Percentiles rank a stretch among this genome's conserved stretches.
phyloP scores from a whole-genome alignment of 2,797 vertebrate genomes.

The Psittacula echo region DNA sequence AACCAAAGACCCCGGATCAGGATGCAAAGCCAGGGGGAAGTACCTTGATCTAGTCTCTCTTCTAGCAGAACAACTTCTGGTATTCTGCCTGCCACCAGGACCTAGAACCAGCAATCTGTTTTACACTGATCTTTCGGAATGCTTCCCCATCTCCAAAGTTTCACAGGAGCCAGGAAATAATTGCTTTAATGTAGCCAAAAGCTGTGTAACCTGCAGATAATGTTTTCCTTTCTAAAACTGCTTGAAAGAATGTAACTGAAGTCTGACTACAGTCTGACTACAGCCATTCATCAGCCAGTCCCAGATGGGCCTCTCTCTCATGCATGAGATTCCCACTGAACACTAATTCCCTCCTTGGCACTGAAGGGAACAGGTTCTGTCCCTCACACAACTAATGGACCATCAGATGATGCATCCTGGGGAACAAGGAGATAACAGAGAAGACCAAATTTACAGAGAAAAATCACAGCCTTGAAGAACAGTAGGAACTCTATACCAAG shows the following conservation, averaged over 20 bases:
- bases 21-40: background rate
- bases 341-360: background rate
- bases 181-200: conserved; percentile 8
- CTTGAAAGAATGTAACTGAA: background rate
- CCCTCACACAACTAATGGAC: background rate
- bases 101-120: background rate
- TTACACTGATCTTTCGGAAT: background rate
- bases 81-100: background rate
- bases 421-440: background rate
- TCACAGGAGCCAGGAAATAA: conserved; percentile 3
- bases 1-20: background rate
- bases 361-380: background rate
- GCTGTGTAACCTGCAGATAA: background rate
- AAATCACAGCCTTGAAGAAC: background rate
- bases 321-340: background rate
- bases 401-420: background rate
- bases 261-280: background rate
- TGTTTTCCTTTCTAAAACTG: conserved; percentile 2
- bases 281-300: background rate
- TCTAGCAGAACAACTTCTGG: background rate
- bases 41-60: background rate
- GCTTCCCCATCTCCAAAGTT: background rate
- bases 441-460: background rate
- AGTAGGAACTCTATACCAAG: background rate
- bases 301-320: conserved; percentile 3